These are phyloP conservation scores for Dasypolia templi DNA, from an alignment of 2,888 invertebrate genomes.

Conservation along the genomic window DNA sequence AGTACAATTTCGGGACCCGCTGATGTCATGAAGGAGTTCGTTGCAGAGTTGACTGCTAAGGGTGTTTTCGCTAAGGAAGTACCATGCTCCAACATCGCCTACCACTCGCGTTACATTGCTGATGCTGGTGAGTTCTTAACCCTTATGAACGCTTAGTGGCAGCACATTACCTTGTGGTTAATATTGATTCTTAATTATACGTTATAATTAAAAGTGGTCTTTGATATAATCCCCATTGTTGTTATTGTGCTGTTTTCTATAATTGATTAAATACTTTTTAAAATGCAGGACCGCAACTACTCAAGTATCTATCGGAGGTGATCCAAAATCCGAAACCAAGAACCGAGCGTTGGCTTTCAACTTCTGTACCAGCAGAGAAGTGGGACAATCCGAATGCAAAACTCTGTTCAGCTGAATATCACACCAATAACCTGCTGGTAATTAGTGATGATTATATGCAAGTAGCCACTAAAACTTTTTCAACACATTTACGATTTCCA, in stretches of 20 bases:
- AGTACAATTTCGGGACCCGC: conserved; percentile 94
- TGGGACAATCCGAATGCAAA: conserved; percentile 74
- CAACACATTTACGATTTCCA: background rate
- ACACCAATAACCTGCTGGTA: conserved; percentile 94
- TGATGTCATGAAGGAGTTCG: conserved; percentile 90
- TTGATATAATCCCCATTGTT: background rate
- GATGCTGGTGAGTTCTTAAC: conserved; percentile 85
- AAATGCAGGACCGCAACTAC: conserved; percentile 79
- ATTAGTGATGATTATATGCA: conserved; percentile 46
- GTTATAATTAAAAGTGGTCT: background rate
- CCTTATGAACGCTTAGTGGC: background rate
- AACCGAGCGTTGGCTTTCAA: conserved; percentile 94
- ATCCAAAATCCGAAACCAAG: conserved; percentile 91
- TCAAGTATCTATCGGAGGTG: conserved; percentile 89
- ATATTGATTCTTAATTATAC: background rate
- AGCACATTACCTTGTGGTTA: background rate
- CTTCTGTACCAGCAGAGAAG: conserved; percentile 91
- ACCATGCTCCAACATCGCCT: conserved; percentile 95
- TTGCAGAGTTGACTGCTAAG: conserved; percentile 81
- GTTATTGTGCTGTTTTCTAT: background rate
- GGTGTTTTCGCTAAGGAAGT: conserved; percentile 82
- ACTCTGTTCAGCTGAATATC: conserved; percentile 94
- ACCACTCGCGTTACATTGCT: conserved; percentile 95
- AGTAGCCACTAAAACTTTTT: background rate
- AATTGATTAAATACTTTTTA: background rate